A percentile compares a stretch with the other conserved stretches of the same genome.
phyloP scores from a whole-genome alignment of 2,797 vertebrate species.

The Anguilla pacifica region DNA sequence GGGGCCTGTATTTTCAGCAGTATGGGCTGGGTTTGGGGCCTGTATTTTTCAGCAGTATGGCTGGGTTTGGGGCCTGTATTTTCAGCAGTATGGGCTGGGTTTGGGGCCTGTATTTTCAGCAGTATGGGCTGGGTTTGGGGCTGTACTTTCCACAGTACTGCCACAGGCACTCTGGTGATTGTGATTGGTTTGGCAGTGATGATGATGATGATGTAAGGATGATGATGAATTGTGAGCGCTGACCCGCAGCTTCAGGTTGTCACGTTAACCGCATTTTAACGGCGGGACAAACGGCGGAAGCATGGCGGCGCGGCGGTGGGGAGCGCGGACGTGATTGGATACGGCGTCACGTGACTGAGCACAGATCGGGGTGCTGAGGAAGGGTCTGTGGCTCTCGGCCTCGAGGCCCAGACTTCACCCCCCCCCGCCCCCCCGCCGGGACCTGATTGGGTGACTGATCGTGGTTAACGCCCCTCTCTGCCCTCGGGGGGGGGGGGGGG shows the following conservation, averaged over 20 bases:
- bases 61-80: too few relatives aligned
- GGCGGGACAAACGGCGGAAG: neutral
- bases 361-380: neutral
- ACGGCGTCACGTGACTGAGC: neutral
- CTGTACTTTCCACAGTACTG: too few relatives aligned
- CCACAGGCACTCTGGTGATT: neutral
- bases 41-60: too few relatives aligned
- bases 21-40: too few relatives aligned
- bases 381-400: neutral
- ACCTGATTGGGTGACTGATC: neutral
- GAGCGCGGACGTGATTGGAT: neutral
- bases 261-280: neutral
- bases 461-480: neutral
- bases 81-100: too few relatives aligned
- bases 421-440: neutral
- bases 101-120: too few relatives aligned
- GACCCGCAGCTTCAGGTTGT: neutral
- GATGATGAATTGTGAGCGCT: too few relatives aligned
- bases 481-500: neutral
- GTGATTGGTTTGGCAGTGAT: neutral
- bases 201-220: neutral
- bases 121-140: too few relatives aligned
- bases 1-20: too few relatives aligned
- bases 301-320: neutral
- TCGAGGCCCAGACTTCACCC: neutral